phyloP scores from a whole-genome alignment of 2,888 invertebrate genomes.

The Clivina fossor region DNA sequence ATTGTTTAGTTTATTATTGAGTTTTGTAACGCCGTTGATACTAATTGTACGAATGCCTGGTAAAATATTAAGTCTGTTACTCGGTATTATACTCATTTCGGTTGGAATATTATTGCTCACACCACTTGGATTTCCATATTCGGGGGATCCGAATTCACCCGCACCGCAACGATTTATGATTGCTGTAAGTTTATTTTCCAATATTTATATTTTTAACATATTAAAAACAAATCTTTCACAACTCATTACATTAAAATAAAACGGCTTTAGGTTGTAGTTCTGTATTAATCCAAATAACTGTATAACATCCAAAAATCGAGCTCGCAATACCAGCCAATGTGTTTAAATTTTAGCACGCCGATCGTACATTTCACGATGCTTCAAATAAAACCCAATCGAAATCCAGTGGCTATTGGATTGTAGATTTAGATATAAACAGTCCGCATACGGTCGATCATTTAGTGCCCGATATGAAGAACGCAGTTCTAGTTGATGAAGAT shows the following conservation, averaged over 20 bases:
- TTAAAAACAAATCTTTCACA: too few relatives aligned
- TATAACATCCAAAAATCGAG: too few relatives aligned
- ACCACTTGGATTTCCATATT: conserved; percentile 75
- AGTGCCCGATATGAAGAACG: conserved; percentile 58
- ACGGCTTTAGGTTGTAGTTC: too few relatives aligned
- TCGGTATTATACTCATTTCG: conserved; percentile 58
- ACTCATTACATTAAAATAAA: too few relatives aligned
- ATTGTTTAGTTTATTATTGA: conserved; percentile 54
- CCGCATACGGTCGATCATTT: conserved; percentile 60
- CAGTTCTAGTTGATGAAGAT: conserved; percentile 55
- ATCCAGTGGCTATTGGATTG: conserved; percentile 68
- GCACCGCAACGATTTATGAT: conserved; percentile 77
- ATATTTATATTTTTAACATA: conserved; percentile 14
- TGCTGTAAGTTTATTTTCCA: conserved; percentile 57
- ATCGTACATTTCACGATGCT: conserved; percentile 61
- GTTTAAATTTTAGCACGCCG: conserved; percentile 58
- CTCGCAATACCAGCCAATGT: too few relatives aligned
- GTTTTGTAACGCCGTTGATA: conserved; percentile 54
- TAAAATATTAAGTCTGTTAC: conserved; percentile 57
- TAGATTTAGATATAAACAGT: conserved; percentile 75
- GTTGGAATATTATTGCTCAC: conserved; percentile 63
- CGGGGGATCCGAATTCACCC: conserved; percentile 61
- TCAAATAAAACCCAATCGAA: conserved; percentile 55
- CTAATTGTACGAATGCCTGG: conserved; percentile 55
- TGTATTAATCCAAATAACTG: too few relatives aligned